These are phyloP conservation scores for Acleris sparsana DNA, from an alignment of 2,888 invertebrate species.

Conservation along the genomic window DNA sequence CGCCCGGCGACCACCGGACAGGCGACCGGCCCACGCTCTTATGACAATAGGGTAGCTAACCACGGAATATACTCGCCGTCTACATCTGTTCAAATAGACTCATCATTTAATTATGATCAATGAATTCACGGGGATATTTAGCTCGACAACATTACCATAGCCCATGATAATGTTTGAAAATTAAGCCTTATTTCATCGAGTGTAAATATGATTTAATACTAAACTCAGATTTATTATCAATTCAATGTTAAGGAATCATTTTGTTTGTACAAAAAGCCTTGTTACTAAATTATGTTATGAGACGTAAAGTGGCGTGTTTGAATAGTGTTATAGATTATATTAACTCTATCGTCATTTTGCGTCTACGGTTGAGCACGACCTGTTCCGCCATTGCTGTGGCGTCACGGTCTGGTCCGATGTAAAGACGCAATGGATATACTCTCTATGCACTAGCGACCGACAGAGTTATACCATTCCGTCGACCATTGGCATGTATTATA, in stretches of 20 bases:
- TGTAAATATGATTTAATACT: too few relatives aligned
- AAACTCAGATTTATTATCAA: too few relatives aligned
- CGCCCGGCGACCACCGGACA: not conserved
- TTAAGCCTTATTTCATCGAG: too few relatives aligned
- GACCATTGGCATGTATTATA: conserved; percentile 33
- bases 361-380: not conserved
- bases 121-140: too few relatives aligned
- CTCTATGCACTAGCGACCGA: conserved; percentile 53
- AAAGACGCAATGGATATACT: conserved; percentile 30
- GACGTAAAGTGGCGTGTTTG: conserved; percentile 4
- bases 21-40: not conserved
- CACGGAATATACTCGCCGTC: not conserved
- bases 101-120: too few relatives aligned
- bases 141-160: too few relatives aligned
- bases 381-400: conserved; percentile 6
- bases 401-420: conserved; percentile 20
- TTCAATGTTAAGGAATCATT: too few relatives aligned
- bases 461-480: conserved; percentile 31
- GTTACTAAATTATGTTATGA: not conserved
- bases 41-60: not conserved
- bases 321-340: conserved; percentile 18
- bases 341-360: conserved; percentile 11
- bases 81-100: too few relatives aligned
- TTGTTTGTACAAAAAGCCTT: too few relatives aligned
- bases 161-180: too few relatives aligned